Conservation (phyloP, 2,888 invertebrate genomes). For the Gibbula magus region DNA sequence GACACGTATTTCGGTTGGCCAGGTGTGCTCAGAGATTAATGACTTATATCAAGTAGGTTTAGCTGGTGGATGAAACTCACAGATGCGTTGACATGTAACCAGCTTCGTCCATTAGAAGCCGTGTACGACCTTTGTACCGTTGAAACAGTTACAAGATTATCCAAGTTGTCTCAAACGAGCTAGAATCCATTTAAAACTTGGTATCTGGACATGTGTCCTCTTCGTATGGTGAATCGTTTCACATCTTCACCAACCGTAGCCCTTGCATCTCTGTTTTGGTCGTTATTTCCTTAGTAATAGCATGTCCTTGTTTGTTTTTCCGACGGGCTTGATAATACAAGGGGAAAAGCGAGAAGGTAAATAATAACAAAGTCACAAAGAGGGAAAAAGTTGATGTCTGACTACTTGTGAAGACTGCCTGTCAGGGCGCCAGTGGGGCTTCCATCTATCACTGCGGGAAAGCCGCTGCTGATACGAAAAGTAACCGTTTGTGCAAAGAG, state of each 20-base stretch:
- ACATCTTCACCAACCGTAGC: not conserved
- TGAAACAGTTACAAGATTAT: not conserved
- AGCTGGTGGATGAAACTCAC: not conserved
- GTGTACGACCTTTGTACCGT: not conserved
- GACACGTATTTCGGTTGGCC: not conserved
- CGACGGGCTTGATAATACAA: not conserved
- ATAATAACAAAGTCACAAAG: conserved; percentile 14
- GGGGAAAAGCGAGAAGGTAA: conserved; percentile 8
- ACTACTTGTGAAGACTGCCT: not conserved
- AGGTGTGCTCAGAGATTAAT: conserved; percentile 9
- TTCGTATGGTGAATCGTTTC: not conserved
- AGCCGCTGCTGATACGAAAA: not conserved
- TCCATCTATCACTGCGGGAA: not conserved
- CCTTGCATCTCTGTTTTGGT: not conserved
- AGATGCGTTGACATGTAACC: not conserved
- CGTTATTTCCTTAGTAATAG: not conserved
- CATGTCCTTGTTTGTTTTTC: conserved; percentile 5
- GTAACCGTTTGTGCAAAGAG: not conserved
- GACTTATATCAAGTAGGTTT: not conserved
- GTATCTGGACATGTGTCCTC: not conserved
- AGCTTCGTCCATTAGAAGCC: not conserved
- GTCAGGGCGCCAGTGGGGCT: not conserved
- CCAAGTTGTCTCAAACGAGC: no score
- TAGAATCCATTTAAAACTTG: no score
- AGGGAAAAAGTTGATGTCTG: not conserved